Base-by-base conservation (phyloP, 2,797 vertebrate species). In the Myripristis jacobus region DNA sequence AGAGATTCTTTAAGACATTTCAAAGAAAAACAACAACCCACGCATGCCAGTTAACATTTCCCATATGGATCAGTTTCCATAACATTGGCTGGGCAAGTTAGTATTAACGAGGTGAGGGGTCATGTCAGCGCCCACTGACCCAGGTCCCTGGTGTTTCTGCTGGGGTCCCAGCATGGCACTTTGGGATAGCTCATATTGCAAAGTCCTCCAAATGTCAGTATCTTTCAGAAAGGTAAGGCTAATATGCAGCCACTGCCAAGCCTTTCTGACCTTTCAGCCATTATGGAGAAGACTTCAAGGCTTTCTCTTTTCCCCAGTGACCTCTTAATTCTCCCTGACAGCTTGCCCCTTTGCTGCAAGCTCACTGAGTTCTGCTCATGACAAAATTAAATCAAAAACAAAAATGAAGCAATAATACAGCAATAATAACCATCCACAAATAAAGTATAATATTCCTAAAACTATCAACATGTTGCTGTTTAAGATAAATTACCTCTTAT, bases 61-160 rank as follows among this genome's bases (percentile, higher is more conserved):
- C 88, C 89, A 90, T 87, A 91, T 68, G 47, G 89, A 91, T 91
- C 86, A 15, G 53, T 82, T 90, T 90, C 76, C 88, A 79, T 76
- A 85, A 89, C 84, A 77, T 12, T 61, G 75, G 66, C 43, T 55
- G 46, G 71, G 66, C 66, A 77, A 81, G 80, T 76, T 73, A 87
- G 77, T 56, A 73, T 50, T 22, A 50, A 43, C 70, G 82, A 70
- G 90, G 88, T 90, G 71, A 88, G 59, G 67, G 89, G 89, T 89
- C 85, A 12, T 83, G 85, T 85, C 83, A 83, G 74, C 80, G 46
- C 67, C 60, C 60, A 51, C 64, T 86, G 87, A 90, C 87, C 87
- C 71, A 6, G 64, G 80, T 78, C 84, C 55, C 21, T 44, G 16
- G 53, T 70, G 77, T 82, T 77, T 83, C 74, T 55, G 61, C 76